A percentile compares a stretch with the other conserved stretches of the same genome.
Evolutionary conservation across 53 echinoderm and acorn worm genomes (phyloP).

Genomic region (Mesocentrotus franciscanus): DNA sequence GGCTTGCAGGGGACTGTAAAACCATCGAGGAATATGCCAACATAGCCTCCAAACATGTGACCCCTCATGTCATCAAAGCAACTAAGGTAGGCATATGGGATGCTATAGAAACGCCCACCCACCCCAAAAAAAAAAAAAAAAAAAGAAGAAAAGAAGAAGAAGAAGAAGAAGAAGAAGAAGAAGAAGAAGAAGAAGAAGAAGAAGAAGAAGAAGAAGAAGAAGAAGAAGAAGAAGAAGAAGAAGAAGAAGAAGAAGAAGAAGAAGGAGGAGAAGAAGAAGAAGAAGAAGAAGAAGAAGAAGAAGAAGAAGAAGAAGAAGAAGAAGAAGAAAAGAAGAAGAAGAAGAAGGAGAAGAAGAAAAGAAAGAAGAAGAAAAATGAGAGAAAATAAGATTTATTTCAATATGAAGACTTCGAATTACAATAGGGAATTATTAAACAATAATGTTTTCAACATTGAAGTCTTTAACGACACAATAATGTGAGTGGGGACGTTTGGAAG

Average conservation of each 20-base stretch:
- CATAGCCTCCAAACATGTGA: slow-evolving; percentile 43
- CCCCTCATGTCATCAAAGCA: slow-evolving; percentile 57
- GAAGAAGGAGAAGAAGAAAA: slow-evolving; percentile 32
- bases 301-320: slow-evolving; percentile 27
- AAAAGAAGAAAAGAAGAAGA: too few species aligned
- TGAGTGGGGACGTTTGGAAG: too few species aligned
- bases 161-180: too few species aligned
- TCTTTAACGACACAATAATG: too few species aligned
- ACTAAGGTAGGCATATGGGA: neutral
- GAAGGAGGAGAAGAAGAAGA: too few species aligned
- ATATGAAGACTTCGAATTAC: too few species aligned
- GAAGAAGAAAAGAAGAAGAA: neutral
- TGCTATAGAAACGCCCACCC: neutral
- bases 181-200: too few species aligned
- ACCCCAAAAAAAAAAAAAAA: neutral
- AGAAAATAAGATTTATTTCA: neutral
- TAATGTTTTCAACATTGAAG: too few species aligned
- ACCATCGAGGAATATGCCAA: slow-evolving; percentile 65
- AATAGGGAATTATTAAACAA: too few species aligned
- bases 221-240: too few species aligned
- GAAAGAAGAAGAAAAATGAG: slow-evolving; percentile 11
- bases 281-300: neutral
- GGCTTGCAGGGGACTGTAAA: slow-evolving; percentile 57
- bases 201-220: too few species aligned
- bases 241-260: too few species aligned